Evolutionary conservation across 2,113 vertebrate species (phyloP).

Genomic region (Brachyhypopomus occidentalis): DNA sequence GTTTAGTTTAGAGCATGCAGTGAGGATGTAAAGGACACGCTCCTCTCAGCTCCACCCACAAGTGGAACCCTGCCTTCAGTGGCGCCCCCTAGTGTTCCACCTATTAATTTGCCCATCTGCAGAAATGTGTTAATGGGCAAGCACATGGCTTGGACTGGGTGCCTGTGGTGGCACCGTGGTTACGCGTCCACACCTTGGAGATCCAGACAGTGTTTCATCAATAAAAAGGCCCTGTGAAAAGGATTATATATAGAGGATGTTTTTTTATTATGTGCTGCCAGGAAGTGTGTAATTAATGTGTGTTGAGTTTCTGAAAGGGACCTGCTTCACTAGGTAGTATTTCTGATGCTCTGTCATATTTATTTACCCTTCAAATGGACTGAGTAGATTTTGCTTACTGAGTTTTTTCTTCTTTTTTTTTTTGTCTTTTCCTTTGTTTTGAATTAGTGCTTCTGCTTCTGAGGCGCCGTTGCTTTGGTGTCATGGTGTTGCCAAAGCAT

Average conservation of each 20-base stretch:
- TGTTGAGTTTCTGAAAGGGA: not conserved
- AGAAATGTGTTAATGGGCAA: slow-evolving; percentile 45
- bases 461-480: not conserved
- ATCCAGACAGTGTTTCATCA: slow-evolving; percentile 18
- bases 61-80: not conserved
- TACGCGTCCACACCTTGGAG: not conserved
- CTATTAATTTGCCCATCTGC: slow-evolving; percentile 44
- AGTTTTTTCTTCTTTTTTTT: not conserved
- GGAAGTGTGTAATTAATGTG: slow-evolving; percentile 30
- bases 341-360: not conserved
- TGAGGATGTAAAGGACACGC: slow-evolving; percentile 35
- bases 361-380: not conserved
- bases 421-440: not conserved
- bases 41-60: slow-evolving; percentile 27
- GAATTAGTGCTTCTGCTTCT: not conserved
- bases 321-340: not conserved
- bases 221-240: slow-evolving; percentile 15
- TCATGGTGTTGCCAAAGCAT: not conserved
- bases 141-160: slow-evolving; percentile 12
- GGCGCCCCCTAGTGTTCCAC: slow-evolving; percentile 8
- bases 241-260: slow-evolving; percentile 10
- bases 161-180: not conserved
- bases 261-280: slow-evolving; percentile 11
- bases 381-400: not conserved
- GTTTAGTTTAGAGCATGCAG: slow-evolving; percentile 32